Evolutionary conservation across 2,888 invertebrate genomes (phyloP).

Genomic region (Caenorhabditis virilis): DNA sequence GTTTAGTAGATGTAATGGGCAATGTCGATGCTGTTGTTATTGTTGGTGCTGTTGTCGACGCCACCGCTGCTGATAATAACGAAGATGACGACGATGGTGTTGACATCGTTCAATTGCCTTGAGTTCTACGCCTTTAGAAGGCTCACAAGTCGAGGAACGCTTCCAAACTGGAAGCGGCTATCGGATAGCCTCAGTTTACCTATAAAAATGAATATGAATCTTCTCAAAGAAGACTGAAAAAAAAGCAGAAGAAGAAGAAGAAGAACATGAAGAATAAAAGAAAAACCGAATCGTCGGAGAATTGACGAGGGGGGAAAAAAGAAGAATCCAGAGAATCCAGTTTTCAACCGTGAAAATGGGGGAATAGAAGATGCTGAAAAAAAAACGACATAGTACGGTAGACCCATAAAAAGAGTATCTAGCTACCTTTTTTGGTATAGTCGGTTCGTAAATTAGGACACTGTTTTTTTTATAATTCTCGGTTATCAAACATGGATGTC

Average conservation of each 20-base stretch:
- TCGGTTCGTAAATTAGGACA: no score
- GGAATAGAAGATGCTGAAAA: no score
- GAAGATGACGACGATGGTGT: slow-evolving; percentile 8
- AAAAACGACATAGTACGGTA: no score
- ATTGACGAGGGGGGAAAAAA: background rate
- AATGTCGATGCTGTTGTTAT: no score
- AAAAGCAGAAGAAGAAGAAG: background rate
- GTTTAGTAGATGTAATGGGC: no score
- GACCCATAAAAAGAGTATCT: no score
- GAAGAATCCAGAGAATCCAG: background rate
- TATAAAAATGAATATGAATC: background rate
- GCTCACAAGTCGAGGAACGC: slow-evolving; percentile 35
- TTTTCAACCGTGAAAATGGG: no score
- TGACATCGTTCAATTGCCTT: slow-evolving; percentile 13
- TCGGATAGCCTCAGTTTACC: slow-evolving; percentile 25
- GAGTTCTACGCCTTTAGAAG: slow-evolving; percentile 20
- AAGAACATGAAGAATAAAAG: background rate
- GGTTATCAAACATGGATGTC: no score
- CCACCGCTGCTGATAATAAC: background rate
- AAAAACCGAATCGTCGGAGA: background rate
- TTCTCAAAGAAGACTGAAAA: background rate
- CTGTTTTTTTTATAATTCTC: no score
- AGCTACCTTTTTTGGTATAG: no score
- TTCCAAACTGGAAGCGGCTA: slow-evolving; percentile 34
- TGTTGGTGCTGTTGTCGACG: background rate